A percentile compares a stretch with the other conserved stretches of the same genome.
Conservation (phyloP, 2,113 vertebrate species). For the Pogonocichla stellata region DNA sequence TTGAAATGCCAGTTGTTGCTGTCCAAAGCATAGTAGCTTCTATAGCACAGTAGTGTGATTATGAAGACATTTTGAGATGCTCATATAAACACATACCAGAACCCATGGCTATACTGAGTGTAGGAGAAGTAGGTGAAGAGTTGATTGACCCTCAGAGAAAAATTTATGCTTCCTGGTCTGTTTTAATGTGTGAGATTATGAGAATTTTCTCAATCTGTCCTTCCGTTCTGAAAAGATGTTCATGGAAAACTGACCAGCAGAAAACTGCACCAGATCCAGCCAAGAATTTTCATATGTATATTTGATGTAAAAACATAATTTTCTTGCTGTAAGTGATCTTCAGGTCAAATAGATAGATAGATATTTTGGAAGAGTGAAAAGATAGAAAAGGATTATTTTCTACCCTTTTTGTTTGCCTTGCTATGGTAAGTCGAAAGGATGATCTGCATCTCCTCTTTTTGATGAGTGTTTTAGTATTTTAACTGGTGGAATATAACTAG, state of each 20-base stretch:
- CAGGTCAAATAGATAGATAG: not conserved
- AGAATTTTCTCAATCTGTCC: not conserved
- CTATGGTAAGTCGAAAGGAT: not conserved
- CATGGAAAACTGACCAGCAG: not conserved
- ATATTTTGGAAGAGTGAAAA: not conserved
- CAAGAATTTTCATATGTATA: not conserved
- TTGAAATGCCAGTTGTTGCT: conserved; percentile 21
- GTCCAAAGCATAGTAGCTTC: not conserved
- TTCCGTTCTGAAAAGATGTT: not conserved
- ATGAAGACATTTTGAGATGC: not conserved
- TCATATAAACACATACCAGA: not conserved
- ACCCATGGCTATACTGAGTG: not conserved
- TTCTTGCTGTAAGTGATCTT: not conserved
- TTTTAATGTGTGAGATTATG: not conserved
- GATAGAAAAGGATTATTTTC: not conserved
- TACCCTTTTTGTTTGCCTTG: not conserved
- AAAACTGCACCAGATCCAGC: not conserved
- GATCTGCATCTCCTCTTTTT: not conserved
- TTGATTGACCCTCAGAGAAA: not conserved
- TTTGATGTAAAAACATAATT: not conserved
- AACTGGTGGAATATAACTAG: not conserved
- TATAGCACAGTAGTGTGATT: not conserved
- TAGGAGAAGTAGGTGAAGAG: not conserved
- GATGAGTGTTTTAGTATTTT: not conserved
- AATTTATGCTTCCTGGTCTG: not conserved